A percentile compares a stretch with the other conserved stretches of the same genome.
Evolutionary conservation across 2,797 vertebrate species (phyloP).

Genomic region (Champsocephalus gunnari): DNA sequence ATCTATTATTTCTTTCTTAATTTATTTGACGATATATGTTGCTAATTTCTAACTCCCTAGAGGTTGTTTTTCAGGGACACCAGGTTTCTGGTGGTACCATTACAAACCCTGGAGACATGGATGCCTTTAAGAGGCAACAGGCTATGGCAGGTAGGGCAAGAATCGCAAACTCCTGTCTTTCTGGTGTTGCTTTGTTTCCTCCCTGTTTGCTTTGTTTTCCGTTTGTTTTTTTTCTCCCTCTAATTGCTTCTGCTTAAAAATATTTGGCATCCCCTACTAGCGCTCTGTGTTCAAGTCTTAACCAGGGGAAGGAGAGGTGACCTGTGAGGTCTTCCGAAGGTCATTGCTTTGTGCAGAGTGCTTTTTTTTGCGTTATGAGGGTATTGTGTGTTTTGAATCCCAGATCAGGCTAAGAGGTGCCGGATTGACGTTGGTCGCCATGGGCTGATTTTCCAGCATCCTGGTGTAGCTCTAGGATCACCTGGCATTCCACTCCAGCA

Average conservation of each 20-base stretch:
- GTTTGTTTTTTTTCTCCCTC: slow-evolving; percentile 83
- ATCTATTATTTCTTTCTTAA: not conserved
- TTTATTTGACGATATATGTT: slow-evolving; percentile 7
- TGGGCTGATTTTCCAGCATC: slow-evolving; percentile 99
- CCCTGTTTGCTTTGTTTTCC: slow-evolving; percentile 82
- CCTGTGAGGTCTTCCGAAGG: slow-evolving; percentile 82
- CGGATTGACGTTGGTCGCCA: slow-evolving; percentile 99
- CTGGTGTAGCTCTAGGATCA: slow-evolving; percentile 94
- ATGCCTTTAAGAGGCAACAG: slow-evolving; percentile 96
- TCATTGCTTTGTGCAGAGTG: slow-evolving; percentile 84
- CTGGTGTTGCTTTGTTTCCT: slow-evolving; percentile 77
- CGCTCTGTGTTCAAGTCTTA: slow-evolving; percentile 86
- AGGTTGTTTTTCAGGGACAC: slow-evolving; percentile 87
- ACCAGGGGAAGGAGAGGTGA: slow-evolving; percentile 82
- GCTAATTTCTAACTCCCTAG: slow-evolving; percentile 46
- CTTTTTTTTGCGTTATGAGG: slow-evolving; percentile 88
- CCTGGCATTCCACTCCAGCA: slow-evolving; percentile 97
- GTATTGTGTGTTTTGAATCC: slow-evolving; percentile 93
- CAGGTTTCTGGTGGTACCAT: slow-evolving; percentile 85
- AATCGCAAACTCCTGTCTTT: slow-evolving; percentile 60
- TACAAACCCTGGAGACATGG: slow-evolving; percentile 90
- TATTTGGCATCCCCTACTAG: slow-evolving; percentile 86
- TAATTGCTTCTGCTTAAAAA: slow-evolving; percentile 90
- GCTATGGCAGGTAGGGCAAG: slow-evolving; percentile 92
- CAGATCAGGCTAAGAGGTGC: slow-evolving; percentile 99